Conservation (phyloP, 2,888 invertebrate genomes). For the Drosophila diplacantha region DNA sequence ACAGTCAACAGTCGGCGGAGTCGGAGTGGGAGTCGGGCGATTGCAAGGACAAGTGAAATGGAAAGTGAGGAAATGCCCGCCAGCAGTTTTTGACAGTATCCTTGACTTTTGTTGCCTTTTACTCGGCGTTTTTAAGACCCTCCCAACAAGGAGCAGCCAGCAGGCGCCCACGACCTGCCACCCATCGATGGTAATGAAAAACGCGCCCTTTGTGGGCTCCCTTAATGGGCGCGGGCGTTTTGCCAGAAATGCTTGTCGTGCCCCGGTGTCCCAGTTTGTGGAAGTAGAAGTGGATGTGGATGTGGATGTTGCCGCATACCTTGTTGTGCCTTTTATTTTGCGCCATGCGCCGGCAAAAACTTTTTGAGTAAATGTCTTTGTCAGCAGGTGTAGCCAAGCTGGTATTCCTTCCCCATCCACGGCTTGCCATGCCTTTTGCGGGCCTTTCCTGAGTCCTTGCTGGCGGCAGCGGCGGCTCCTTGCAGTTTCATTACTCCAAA, state of each 20-base stretch:
- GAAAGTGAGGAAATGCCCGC: conserved; percentile 67
- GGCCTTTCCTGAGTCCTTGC: conserved; percentile 40
- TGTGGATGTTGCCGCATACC: conserved; percentile 37
- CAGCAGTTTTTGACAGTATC: conserved; percentile 62
- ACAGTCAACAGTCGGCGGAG: conserved; percentile 16
- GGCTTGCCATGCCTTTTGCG: conserved; percentile 10
- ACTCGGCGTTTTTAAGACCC: conserved; percentile 54
- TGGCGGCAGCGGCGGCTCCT: conserved; percentile 41
- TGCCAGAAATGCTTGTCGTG: conserved; percentile 68
- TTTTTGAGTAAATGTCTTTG: conserved; percentile 73
- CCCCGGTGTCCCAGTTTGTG: conserved; percentile 44
- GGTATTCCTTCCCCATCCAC: conserved; percentile 37
- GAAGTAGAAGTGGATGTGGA: conserved; percentile 36
- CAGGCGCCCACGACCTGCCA: not conserved
- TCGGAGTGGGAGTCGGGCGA: conserved; percentile 12
- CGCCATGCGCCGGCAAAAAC: conserved; percentile 53
- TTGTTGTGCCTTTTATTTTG: conserved; percentile 57
- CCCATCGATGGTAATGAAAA: conserved; percentile 63
- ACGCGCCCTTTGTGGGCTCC: conserved; percentile 59
- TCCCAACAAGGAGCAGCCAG: conserved; percentile 1
- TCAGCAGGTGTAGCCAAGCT: conserved; percentile 67
- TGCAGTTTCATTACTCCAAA: conserved; percentile 67
- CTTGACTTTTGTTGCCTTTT: conserved; percentile 70
- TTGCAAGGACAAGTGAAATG: conserved; percentile 53
- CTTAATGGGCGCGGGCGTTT: conserved; percentile 61